Conservation (phyloP, 2,113 vertebrate genomes). For the Hippoglossus stenolepis region DNA sequence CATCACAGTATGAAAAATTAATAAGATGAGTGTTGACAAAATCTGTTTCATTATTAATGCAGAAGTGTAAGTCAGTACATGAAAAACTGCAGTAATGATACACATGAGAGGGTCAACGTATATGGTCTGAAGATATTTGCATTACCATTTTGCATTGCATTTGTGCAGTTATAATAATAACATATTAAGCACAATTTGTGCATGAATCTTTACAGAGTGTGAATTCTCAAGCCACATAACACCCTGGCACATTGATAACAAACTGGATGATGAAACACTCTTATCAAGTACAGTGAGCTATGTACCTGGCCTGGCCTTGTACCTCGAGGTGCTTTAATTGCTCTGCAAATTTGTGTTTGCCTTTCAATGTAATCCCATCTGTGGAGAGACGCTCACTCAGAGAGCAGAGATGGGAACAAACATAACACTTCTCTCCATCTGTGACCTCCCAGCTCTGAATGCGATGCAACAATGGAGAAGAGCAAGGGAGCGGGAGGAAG, state of each 20-base stretch:
- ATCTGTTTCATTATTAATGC: constrained; percentile 23
- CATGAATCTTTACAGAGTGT: constrained; percentile 2
- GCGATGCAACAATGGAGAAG: constrained; percentile 70
- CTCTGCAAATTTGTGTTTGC: constrained; percentile 71
- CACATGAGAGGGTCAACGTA: background rate
- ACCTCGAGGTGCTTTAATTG: constrained; percentile 68
- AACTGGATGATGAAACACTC: constrained; percentile 42
- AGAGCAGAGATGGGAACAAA: constrained; percentile 8
- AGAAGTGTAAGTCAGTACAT: background rate
- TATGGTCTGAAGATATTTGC: background rate
- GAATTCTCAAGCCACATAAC: constrained; percentile 23
- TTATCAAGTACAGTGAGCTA: constrained; percentile 59
- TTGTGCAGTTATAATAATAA: constrained; percentile 2
- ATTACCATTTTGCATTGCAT: background rate
- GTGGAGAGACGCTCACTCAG: constrained; percentile 75
- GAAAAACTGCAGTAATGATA: background rate
- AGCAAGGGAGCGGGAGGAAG: constrained; percentile 64
- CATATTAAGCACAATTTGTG: background rate
- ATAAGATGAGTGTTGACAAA: background rate
- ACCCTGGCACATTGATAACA: constrained; percentile 30
- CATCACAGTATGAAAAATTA: constrained; percentile 6
- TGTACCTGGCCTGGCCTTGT: constrained; percentile 71
- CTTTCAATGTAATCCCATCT: constrained; percentile 78
- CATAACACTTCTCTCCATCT: constrained; percentile 79
- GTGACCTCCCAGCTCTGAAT: constrained; percentile 76